These are phyloP conservation scores for Prionailurus bengalensis DNA, from an alignment of 2,113 vertebrate genomes.

Conservation along the genomic window DNA sequence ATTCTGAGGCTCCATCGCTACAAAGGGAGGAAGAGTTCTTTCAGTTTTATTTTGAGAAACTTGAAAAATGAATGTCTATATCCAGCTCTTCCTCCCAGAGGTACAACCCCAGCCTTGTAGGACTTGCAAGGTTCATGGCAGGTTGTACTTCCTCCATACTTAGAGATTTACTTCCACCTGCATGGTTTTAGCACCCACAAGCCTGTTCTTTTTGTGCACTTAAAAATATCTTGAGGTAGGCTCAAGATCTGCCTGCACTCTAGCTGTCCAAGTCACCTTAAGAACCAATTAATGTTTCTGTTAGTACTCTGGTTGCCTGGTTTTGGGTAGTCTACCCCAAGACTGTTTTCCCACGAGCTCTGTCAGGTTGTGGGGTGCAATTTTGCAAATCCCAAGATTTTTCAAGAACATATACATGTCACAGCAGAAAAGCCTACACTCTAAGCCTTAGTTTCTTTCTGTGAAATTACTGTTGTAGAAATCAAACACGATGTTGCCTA, in stretches of 20 bases:
- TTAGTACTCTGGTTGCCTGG: neutral
- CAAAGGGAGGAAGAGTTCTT: neutral
- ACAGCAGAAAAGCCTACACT: neutral
- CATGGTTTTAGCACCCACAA: neutral
- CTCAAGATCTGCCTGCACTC: neutral
- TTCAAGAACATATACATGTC: neutral
- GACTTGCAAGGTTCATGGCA: neutral
- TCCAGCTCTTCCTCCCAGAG: neutral
- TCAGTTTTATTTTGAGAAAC: constrained; percentile 4
- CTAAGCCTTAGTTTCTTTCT: constrained; percentile 18
- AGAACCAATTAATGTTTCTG: neutral
- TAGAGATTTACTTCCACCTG: neutral
- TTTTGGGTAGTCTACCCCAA: neutral
- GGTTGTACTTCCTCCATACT: neutral
- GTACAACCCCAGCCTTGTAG: neutral
- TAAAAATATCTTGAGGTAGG: neutral
- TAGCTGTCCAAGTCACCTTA: neutral
- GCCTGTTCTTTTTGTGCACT: neutral
- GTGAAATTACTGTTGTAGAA: constrained; percentile 24
- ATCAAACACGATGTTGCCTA: neutral
- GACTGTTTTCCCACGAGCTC: neutral
- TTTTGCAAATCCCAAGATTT: neutral
- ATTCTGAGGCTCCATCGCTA: neutral
- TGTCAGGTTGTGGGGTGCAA: neutral
- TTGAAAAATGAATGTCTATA: neutral